Conservation (phyloP, 2,797 vertebrate species). For the Poliocrania exsul region DNA sequence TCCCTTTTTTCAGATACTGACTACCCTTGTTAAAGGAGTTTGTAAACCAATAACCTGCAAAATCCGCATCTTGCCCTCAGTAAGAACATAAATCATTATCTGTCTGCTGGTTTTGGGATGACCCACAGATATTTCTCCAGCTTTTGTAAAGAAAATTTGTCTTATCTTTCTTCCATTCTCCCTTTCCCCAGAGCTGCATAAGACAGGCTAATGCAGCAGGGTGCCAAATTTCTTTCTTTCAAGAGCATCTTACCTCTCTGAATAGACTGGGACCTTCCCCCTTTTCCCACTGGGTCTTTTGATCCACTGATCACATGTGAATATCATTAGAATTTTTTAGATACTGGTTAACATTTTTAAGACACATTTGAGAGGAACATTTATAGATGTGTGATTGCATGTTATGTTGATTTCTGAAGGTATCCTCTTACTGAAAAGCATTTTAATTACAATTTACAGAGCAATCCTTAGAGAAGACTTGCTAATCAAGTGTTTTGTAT, state of each 20-base stretch:
- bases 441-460: neutral
- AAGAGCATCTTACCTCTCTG: neutral
- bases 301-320: neutral
- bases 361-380: neutral
- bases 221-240: neutral
- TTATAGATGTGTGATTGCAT: neutral
- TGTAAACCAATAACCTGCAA: slow-evolving; percentile 93
- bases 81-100: slow-evolving; percentile 69
- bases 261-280: neutral
- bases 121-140: neutral
- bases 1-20: slow-evolving; percentile 83
- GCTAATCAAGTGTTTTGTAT: neutral
- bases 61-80: slow-evolving; percentile 91
- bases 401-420: neutral
- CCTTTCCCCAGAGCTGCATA: neutral
- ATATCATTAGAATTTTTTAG: neutral
- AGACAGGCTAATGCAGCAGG: neutral
- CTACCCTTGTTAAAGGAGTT: slow-evolving; percentile 86
- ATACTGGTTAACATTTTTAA: neutral
- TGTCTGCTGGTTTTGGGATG: neutral
- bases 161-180: neutral
- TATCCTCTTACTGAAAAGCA: neutral
- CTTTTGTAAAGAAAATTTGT: neutral
- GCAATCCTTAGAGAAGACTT: neutral
- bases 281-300: neutral